phyloP scores from a whole-genome alignment of 2,888 invertebrate genomes.

The Halictus ligatus region DNA sequence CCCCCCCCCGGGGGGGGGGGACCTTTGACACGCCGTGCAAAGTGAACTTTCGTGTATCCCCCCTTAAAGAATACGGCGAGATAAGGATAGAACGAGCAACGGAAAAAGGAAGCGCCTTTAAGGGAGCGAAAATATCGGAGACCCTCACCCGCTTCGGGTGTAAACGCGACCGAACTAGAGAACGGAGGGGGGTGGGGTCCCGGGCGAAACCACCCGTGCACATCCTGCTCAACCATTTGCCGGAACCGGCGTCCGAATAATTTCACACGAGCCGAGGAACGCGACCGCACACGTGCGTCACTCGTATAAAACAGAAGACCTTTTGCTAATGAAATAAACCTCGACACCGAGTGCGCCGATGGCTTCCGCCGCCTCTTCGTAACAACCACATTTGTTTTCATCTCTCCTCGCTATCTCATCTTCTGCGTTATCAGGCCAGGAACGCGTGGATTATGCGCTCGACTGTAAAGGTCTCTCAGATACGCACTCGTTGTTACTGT shows the following conservation, averaged over 20 bases:
- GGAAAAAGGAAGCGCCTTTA: constrained; percentile 54
- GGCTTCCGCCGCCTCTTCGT: constrained; percentile 5
- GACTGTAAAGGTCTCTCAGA: not conserved
- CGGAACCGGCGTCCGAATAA: constrained; percentile 73
- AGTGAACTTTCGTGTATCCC: constrained; percentile 81
- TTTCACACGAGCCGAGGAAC: constrained; percentile 68
- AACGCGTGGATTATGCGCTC: not conserved
- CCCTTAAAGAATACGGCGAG: constrained; percentile 62
- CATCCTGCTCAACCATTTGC: constrained; percentile 75
- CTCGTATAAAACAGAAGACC: constrained; percentile 49
- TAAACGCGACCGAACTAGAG: constrained; percentile 54
- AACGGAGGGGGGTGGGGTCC: constrained; percentile 25
- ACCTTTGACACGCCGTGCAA: constrained; percentile 79
- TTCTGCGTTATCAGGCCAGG: not conserved
- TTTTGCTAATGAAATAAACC: constrained; percentile 25
- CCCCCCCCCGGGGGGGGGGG: constrained; percentile 24
- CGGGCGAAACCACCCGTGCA: constrained; percentile 72
- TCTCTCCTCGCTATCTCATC: not conserved
- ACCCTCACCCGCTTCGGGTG: constrained; percentile 45
- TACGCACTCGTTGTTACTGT: not conserved
- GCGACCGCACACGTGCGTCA: constrained; percentile 51
- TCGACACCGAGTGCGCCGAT: not conserved
- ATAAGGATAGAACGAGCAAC: constrained; percentile 53
- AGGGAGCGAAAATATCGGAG: constrained; percentile 59
- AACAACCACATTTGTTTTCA: constrained; percentile 25